A percentile compares a stretch with the other conserved stretches of the same genome.
These are phyloP conservation scores for Bombus picipes DNA, from an alignment of 1,140 invertebrate genomes.

Conservation along the genomic window DNA sequence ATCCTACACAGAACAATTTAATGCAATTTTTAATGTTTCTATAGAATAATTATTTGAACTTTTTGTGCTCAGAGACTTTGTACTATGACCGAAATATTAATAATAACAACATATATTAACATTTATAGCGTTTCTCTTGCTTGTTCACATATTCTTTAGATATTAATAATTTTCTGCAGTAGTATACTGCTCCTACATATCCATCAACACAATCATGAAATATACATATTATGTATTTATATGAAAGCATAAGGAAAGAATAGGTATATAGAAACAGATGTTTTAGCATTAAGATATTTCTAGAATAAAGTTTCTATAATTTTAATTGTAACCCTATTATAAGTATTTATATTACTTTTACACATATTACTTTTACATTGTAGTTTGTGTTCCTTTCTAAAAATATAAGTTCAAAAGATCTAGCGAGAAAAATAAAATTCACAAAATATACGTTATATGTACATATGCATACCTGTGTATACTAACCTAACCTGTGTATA, in stretches of 20 bases:
- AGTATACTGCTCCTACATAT: not conserved
- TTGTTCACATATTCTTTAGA: not conserved
- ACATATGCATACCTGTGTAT: not conserved
- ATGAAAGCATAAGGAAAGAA: not conserved
- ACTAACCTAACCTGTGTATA: not conserved
- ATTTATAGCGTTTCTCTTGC: not conserved
- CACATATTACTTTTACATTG: too few relatives aligned
- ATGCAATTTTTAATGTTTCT: slow-evolving; percentile 21
- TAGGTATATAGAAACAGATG: not conserved
- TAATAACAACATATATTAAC: slow-evolving; percentile 44
- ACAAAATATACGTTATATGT: too few relatives aligned
- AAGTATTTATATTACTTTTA: not conserved
- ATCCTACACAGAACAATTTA: slow-evolving; percentile 5
- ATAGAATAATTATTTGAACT: slow-evolving; percentile 13
- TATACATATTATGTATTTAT: not conserved
- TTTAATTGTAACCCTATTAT: not conserved
- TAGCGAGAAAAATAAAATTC: too few relatives aligned
- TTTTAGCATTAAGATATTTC: not conserved
- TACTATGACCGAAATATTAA: slow-evolving; percentile 42
- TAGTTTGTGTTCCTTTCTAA: too few relatives aligned
- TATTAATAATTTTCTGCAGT: not conserved
- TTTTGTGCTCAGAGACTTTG: slow-evolving; percentile 45
- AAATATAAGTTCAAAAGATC: too few relatives aligned
- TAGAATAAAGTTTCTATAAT: slow-evolving; percentile 4
- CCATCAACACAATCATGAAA: not conserved